Percentiles rank a stretch among this genome's conserved stretches.
Evolutionary conservation across 2,113 vertebrate genomes (phyloP).

Genomic region (Pedetes capensis): DNA sequence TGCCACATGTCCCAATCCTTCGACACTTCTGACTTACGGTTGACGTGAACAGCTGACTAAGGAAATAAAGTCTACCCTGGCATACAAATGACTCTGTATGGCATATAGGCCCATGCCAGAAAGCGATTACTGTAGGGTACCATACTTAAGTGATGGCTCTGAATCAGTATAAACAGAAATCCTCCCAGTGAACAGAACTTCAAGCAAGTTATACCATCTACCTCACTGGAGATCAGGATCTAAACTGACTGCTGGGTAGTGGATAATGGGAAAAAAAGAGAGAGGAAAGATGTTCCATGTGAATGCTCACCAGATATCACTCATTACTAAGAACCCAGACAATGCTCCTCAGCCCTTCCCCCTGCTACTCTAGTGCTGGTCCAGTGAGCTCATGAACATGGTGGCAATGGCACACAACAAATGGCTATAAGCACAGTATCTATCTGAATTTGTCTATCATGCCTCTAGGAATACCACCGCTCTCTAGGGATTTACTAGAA

Average conservation of each 20-base stretch:
- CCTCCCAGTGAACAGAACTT: background rate
- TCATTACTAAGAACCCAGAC: background rate
- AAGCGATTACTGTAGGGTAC: background rate
- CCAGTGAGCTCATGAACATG: background rate
- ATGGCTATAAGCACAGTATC: background rate
- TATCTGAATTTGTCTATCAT: background rate
- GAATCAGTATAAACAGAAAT: slow-evolving; percentile 18
- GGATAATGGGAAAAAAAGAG: background rate
- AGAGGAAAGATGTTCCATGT: background rate
- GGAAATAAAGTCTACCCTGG: background rate
- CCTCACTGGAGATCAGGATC: background rate
- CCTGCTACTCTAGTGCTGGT: background rate
- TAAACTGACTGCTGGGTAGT: background rate
- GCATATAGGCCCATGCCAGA: background rate
- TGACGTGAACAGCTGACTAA: background rate
- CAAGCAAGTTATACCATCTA: background rate
- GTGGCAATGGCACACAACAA: background rate
- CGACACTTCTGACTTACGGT: background rate
- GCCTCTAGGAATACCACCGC: background rate
- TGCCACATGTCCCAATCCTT: background rate
- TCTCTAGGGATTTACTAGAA: slow-evolving; percentile 18
- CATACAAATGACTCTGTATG: background rate
- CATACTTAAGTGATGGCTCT: background rate
- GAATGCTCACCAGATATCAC: background rate
- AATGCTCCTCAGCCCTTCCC: background rate